A percentile compares a stretch with the other conserved stretches of the same genome.
Evolutionary conservation across 1,140 invertebrate species (phyloP).

Genomic region (Drosophila willistoni): DNA sequence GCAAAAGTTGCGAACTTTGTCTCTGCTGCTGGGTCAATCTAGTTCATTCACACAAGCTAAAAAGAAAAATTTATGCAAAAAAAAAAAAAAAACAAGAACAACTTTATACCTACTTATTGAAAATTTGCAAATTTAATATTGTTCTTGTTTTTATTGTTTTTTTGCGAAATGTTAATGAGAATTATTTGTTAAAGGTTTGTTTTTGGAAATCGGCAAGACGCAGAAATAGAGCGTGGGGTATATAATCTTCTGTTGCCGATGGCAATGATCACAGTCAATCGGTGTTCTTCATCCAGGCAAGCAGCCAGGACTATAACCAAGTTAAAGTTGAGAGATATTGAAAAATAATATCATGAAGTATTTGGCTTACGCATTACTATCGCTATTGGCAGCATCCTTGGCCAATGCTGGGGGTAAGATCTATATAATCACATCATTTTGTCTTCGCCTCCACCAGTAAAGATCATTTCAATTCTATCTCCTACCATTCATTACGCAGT

Average conservation of each 20-base stretch:
- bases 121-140: constrained; percentile 54
- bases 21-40: constrained; percentile 46
- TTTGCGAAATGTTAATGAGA: constrained; percentile 69
- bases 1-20: constrained; percentile 22
- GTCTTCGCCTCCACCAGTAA: too few relatives aligned
- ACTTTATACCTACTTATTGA: constrained; percentile 30
- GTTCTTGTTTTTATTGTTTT: not conserved
- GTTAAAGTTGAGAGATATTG: not conserved
- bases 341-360: constrained; percentile 51
- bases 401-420: constrained; percentile 59
- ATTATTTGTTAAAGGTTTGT: constrained; percentile 35
- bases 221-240: constrained; percentile 60
- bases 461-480: not conserved
- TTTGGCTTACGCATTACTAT: constrained; percentile 37
- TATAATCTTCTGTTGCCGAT: constrained; percentile 54
- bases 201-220: constrained; percentile 1
- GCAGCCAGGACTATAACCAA: constrained; percentile 13
- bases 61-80: too few relatives aligned
- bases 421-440: too few relatives aligned
- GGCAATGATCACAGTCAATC: constrained; percentile 65
- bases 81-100: constrained; percentile 45
- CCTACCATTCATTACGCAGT: constrained; percentile 2
- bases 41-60: constrained; percentile 31
- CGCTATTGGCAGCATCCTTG: constrained; percentile 44
- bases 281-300: constrained; percentile 61